Conservation (phyloP, 2,888 invertebrate genomes). For the Agriopis aurantiaria region DNA sequence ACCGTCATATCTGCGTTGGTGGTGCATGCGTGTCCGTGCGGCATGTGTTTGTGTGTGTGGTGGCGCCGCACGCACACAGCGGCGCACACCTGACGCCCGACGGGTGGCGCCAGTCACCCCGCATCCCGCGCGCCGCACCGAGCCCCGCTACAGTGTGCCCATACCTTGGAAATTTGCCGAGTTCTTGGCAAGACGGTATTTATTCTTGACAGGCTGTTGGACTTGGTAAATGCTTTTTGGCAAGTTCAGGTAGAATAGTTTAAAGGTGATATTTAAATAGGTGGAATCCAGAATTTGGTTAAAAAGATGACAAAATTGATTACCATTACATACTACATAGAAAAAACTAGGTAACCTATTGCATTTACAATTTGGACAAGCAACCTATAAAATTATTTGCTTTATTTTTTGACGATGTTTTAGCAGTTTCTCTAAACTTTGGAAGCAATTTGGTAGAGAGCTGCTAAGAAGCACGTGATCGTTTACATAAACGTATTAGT, state of each 20-base stretch:
- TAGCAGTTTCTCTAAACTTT: too few relatives aligned
- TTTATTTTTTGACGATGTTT: too few relatives aligned
- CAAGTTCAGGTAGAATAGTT: not conserved
- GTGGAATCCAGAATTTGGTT: not conserved
- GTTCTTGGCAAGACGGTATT: constrained; percentile 40
- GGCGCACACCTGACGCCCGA: constrained; percentile 82
- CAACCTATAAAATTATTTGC: too few relatives aligned
- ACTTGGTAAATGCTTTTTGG: not conserved
- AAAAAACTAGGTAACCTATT: not conserved
- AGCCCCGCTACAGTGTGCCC: constrained; percentile 56
- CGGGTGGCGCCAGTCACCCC: constrained; percentile 76
- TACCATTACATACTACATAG: not conserved
- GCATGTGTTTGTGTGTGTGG: constrained; percentile 37
- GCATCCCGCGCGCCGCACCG: constrained; percentile 46
- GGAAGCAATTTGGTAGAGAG: too few relatives aligned
- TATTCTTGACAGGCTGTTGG: constrained; percentile 18
- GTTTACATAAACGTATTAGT: too few relatives aligned
- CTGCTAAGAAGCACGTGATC: too few relatives aligned
- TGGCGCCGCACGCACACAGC: constrained; percentile 84
- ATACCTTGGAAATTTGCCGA: constrained; percentile 42
- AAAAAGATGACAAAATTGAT: not conserved
- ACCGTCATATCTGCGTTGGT: constrained; percentile 49
- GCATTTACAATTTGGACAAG: not conserved
- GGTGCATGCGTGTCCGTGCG: constrained; percentile 44
- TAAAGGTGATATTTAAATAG: not conserved